Evolutionary conservation across 1,140 invertebrate species (phyloP), one percentile per base, ranked within the genome.

Genomic region (Eueides isabella): DNA sequence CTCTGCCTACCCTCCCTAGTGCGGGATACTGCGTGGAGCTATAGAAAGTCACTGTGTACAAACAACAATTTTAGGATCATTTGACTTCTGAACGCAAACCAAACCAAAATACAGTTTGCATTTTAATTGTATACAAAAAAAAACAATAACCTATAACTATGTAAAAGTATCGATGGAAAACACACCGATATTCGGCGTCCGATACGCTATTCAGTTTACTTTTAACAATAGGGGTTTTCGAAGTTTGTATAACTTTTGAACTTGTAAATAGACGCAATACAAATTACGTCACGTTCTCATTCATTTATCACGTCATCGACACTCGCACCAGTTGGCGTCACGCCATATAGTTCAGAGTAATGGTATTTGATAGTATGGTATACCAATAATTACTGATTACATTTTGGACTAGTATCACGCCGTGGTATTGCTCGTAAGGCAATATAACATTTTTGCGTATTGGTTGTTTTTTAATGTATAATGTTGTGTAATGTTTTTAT

Each of bases 291-390:
- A 71, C 35, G 63, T 31, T 16, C 33, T 64, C 38, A 44, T 14
- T 64, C 61, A 64, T 71, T 71, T 63, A 48, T 64, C 69, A 71
- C 61, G 69, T 71, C 69, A 64, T 71, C 61, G 35, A 64, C 61
- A 64, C 68, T 70, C 61, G 62, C 61, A 38, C 12, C 69, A n/a
- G 38, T 48, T 71, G 69, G 69, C 69, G 61, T 33, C 35, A 64
- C 35, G 69, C 61, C 69, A 71, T 71, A 26, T 7, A 55, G 44
- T 55, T 55, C 44, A 55, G 29, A 67, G 66, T 67, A 67, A 67
- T 67, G 66, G 66, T 44, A 30, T 67, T 67, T 67, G 66, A 67
- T 48, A 31, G 41, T 55, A 67, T 29, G 66, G 38, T 30, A 23
- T 67, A 67, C 48, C 48, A 67, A 38, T 67, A 67, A 67, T 67